Conservation (phyloP, 2,888 invertebrate species). For the Himalopsyche anomala region DNA sequence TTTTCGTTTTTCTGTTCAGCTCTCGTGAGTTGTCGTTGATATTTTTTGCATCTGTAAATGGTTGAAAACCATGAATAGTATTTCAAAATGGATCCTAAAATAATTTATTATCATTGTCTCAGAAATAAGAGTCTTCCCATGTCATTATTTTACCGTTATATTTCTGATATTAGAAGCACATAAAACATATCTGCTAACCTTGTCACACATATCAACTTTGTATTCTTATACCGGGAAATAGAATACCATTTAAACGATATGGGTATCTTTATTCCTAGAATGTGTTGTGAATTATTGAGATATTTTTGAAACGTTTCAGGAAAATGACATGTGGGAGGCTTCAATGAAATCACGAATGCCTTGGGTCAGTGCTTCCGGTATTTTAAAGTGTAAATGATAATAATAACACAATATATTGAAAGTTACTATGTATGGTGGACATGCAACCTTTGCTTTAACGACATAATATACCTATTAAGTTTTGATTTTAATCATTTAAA, state of each 20-base stretch:
- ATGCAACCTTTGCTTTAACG: too few species aligned
- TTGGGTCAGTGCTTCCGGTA: too few species aligned
- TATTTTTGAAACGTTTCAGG: constrained; percentile 9
- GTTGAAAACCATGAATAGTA: constrained; percentile 26
- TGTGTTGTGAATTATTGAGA: background rate
- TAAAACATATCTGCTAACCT: background rate
- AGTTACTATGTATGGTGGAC: too few species aligned
- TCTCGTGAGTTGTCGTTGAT: background rate
- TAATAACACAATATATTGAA: too few species aligned
- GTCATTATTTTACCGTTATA: constrained; percentile 21
- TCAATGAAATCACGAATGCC: too few species aligned
- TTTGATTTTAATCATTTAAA: too few species aligned
- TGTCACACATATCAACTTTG: background rate
- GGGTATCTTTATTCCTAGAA: constrained; percentile 2
- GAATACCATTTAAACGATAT: background rate
- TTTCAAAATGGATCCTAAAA: constrained; percentile 12
- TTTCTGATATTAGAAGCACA: background rate
- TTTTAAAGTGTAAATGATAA: too few species aligned
- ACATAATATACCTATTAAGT: too few species aligned
- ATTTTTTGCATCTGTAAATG: constrained; percentile 38
- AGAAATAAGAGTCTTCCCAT: background rate
- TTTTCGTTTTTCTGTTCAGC: background rate
- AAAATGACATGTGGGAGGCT: background rate
- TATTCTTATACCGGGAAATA: background rate
- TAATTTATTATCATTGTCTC: constrained; percentile 37